These are phyloP conservation scores for Streblospio benedicti DNA, from an alignment of 1,140 invertebrate genomes.

Conservation along the genomic window DNA sequence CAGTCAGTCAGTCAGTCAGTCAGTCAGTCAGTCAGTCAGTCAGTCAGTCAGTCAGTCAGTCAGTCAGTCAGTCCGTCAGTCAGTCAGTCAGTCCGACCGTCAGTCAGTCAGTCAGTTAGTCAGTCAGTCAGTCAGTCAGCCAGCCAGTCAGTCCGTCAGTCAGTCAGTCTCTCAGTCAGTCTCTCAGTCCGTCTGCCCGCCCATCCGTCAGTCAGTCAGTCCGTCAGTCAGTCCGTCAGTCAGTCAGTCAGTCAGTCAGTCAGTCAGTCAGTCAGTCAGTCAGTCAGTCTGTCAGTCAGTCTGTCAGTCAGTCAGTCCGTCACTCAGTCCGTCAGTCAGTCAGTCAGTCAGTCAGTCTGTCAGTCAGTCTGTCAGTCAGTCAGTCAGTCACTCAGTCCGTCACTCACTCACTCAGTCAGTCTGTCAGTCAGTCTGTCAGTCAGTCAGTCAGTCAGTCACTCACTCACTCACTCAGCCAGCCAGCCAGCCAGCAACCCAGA, in stretches of 20 bases:
- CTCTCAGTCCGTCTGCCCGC: constrained; percentile 14
- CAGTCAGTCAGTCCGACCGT: constrained; percentile 16
- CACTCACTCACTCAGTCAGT: constrained; percentile 10
- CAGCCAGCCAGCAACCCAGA: constrained; percentile 2
- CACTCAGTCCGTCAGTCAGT: constrained; percentile 8
- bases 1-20: constrained; percentile 15
- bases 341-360: constrained; percentile 15
- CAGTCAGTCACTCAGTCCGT: constrained; percentile 19
- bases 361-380: constrained; percentile 17
- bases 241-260: constrained; percentile 9
- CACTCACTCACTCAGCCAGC: constrained; percentile 2
- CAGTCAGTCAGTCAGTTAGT: constrained; percentile 18
- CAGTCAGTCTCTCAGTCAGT: constrained; percentile 13
- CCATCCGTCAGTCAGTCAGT: constrained; percentile 6
- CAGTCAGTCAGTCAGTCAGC: constrained; percentile 17
- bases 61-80: constrained; percentile 17
- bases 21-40: constrained; percentile 17
- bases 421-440: constrained; percentile 11
- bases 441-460: constrained; percentile 6
- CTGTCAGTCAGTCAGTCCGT: constrained; percentile 12
- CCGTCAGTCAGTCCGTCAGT: background rate
- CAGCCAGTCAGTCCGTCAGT: constrained; percentile 15
- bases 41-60: constrained; percentile 16
- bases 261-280: constrained; percentile 11
- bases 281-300: background rate